Evolutionary conservation across 2,797 vertebrate genomes (phyloP).

Genomic region (Telmatherina bonti): DNA sequence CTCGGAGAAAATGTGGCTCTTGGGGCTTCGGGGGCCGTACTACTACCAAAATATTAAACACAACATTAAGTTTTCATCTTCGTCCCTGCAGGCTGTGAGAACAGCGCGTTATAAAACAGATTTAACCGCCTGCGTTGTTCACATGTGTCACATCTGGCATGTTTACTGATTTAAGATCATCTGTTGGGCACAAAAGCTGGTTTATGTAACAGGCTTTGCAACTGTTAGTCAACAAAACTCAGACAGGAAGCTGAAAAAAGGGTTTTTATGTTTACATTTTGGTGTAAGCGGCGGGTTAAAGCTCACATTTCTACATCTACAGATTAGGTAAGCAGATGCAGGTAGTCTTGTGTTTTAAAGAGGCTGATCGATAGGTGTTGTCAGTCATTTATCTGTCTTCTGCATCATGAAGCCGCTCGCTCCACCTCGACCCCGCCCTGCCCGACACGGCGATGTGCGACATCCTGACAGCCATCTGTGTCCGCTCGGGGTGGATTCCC

Average conservation of each 20-base stretch:
- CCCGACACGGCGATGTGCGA: slow-evolving; percentile 16
- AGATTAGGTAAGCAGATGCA: slow-evolving; percentile 75
- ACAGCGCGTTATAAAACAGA: slow-evolving; percentile 51
- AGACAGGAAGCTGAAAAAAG: neutral
- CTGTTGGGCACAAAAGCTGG: slow-evolving; percentile 21
- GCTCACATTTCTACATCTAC: neutral
- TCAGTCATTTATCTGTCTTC: slow-evolving; percentile 35
- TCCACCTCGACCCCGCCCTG: slow-evolving; percentile 28
- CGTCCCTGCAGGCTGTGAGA: slow-evolving; percentile 24
- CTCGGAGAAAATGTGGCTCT: slow-evolving; percentile 9
- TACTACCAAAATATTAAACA: slow-evolving; percentile 65
- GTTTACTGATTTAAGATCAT: slow-evolving; percentile 38
- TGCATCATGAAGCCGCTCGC: neutral
- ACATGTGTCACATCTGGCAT: slow-evolving; percentile 27
- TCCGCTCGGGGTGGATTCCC: slow-evolving; percentile 12
- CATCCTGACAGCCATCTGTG: slow-evolving; percentile 66
- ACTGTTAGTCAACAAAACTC: slow-evolving; percentile 17
- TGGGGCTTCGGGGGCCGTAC: slow-evolving; percentile 55
- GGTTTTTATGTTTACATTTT: slow-evolving; percentile 13
- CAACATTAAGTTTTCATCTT: slow-evolving; percentile 65
- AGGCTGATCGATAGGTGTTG: slow-evolving; percentile 47
- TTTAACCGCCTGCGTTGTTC: slow-evolving; percentile 23
- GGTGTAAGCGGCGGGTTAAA: slow-evolving; percentile 23
- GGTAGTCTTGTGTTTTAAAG: slow-evolving; percentile 58
- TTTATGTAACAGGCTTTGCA: slow-evolving; percentile 63